phyloP scores from a whole-genome alignment of 1,140 invertebrate genomes.

The Conus betulinus region DNA sequence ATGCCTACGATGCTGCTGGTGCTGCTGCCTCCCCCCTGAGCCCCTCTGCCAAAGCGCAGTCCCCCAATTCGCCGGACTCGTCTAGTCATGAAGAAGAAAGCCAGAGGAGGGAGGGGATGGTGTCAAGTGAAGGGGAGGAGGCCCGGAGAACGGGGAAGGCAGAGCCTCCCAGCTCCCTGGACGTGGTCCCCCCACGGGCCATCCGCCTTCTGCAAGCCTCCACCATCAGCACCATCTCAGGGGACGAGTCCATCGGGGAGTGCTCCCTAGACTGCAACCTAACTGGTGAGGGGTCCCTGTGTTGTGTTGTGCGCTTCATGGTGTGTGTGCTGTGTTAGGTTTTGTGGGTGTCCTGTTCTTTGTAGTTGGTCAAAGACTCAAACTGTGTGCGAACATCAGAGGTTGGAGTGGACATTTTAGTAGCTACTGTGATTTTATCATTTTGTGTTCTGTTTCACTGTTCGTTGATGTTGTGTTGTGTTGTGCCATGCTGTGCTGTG shows the following conservation, averaged over 20 bases:
- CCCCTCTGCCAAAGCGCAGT: too few species aligned
- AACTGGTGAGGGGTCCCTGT: slow-evolving; percentile 45
- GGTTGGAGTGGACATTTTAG: too few species aligned
- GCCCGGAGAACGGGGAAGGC: slow-evolving; percentile 16
- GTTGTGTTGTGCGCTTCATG: too few species aligned
- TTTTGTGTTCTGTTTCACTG: too few species aligned
- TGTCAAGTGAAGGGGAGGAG: not conserved
- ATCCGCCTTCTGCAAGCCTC: slow-evolving; percentile 41
- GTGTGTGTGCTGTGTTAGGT: too few species aligned
- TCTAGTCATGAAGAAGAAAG: not conserved
- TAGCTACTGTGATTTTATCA: too few species aligned
- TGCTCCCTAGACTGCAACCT: slow-evolving; percentile 61
- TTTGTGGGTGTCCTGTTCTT: too few species aligned
- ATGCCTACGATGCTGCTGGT: not conserved
- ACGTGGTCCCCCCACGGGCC: slow-evolving; percentile 42
- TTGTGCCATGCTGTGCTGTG: too few species aligned
- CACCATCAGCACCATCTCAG: slow-evolving; percentile 47
- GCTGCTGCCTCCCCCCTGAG: not conserved
- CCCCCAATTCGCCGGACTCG: not conserved
- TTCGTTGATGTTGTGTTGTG: too few species aligned
- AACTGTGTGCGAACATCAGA: too few species aligned
- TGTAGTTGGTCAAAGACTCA: too few species aligned
- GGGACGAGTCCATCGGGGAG: slow-evolving; percentile 62
- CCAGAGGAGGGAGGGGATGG: not conserved
- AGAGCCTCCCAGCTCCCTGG: slow-evolving; percentile 49